Base-by-base conservation (phyloP, 2,113 vertebrate genomes). In the Mola mola region DNA sequence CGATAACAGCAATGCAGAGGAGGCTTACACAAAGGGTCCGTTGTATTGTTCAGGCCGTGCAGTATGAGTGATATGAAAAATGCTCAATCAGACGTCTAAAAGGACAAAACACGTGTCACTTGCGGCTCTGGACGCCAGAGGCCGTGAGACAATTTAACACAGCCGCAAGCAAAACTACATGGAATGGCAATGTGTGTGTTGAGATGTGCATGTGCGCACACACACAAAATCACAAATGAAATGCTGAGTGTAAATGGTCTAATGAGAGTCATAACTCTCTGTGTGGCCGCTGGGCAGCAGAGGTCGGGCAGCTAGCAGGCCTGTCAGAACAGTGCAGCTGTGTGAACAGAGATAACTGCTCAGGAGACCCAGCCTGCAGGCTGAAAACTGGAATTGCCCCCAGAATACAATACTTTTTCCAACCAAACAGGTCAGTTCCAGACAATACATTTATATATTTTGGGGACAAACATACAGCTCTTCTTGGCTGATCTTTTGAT, bases 181-280 rank as follows among this genome's bases (percentile, higher is more conserved):
- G 21, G 48, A 68, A 72, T 26, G n/a, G 31, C 65, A 66, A 37
- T 34, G 57, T 78, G 67, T 1, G 38, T 13, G 19, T 74, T 24
- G 26, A 5, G 28, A 38, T 31, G 51, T 53, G 44, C 44, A 56
- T n/a, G 63, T 12, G 71, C 2, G 31, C 29, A 26, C 56, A 36
- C 47, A 55, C 42, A 48, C 50, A 68, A 33, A 58, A 64, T 71
- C 67, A 70, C 69, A 77, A 83, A 72, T 63, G 61, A 83, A 82
- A 78, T 7, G 43, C 33, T 72, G 61, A 80, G 84, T 70, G 71
- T 80, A 82, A 84, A 82, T 79, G 65, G 72, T 69, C 78, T 63
- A 72, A 75, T 28, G 36, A 66, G 73, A 71, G 64, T 51, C 82
- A 70, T 88, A 81, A 85, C 85, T 88, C 79, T 86, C 41, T 12